Evolutionary conservation across 2,888 invertebrate genomes (phyloP).

Genomic region (Polydesmus complanatus): DNA sequence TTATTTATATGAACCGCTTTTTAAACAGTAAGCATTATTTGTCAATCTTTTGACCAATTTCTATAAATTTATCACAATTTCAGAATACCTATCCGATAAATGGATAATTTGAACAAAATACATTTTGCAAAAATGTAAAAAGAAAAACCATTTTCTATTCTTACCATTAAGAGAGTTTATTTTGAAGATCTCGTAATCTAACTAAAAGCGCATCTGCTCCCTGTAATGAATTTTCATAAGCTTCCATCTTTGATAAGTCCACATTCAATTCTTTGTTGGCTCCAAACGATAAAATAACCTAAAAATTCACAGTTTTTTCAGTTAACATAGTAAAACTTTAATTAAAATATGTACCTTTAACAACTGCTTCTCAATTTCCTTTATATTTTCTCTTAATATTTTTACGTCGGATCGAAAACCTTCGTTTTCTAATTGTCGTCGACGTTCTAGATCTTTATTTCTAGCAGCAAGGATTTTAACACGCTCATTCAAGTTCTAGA

Average conservation of each 20-base stretch:
- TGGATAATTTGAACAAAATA: neutral
- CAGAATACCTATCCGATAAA: constrained; percentile 6
- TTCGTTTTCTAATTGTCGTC: constrained; percentile 34
- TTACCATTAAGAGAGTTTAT: neutral
- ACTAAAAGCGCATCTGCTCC: constrained; percentile 1
- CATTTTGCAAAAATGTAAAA: neutral
- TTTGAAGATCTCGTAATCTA: constrained; percentile 3
- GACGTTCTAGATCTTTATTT: constrained; percentile 32
- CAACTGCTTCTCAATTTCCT: constrained; percentile 9
- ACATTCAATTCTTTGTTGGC: neutral
- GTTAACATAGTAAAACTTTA: neutral
- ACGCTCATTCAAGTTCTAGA: constrained; percentile 26
- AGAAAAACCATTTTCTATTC: too few relatives aligned
- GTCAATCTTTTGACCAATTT: neutral
- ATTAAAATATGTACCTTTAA: neutral
- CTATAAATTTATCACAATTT: neutral
- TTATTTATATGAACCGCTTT: constrained; percentile 9
- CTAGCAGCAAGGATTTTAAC: constrained; percentile 32
- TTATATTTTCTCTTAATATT: constrained; percentile 30
- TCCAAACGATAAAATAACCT: constrained; percentile 6
- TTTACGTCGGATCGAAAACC: constrained; percentile 36
- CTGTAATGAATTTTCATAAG: constrained; percentile 1
- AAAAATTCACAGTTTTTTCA: neutral
- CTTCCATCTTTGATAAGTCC: constrained; percentile 5
- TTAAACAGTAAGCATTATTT: constrained; percentile 6